Base-by-base conservation (phyloP, 1,140 invertebrate species). In the Aphidius ervi region DNA sequence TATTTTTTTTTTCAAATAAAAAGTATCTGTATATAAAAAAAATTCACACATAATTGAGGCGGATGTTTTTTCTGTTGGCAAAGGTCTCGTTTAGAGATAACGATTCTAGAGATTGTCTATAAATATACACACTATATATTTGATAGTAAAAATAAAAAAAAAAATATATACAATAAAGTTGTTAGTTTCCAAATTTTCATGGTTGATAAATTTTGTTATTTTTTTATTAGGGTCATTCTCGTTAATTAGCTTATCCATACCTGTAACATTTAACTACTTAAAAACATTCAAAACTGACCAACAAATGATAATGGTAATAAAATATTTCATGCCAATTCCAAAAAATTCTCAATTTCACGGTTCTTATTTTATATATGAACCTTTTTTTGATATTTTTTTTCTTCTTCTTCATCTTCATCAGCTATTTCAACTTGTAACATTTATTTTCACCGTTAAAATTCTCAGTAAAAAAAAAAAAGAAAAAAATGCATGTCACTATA, bases 141-240 rank as follows among this genome's bases (percentile, higher is more conserved):
- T 0, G 4, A 31, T 31, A 31, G 23, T 31, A 31, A 31, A 31
- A 31, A 31, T 31, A 31, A 31, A 31, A 31, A 31, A 8, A 43
- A 43, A 43, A n/a, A n/a, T 43, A 10, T 7, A 43, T 7, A 43
- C 7, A 43, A 43, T 10, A 43, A 43, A 8, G 2, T 10, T 10
- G 2, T 7, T 10, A 5, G 7, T 10, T 16, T 20, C 6, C 8
- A n/a, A 20, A 48, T n/a, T n/a, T 54, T 54, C 52, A 54, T 41
- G 52, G 52, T 54, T 54, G 37, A 40, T 54, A 40, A 54, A 54
- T 41, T 41, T 41, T 41, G 42, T 43, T 7, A 41, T 41, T 49
- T 49, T 54, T 54, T 54, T 54, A 54, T 54, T 54, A 42, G 52
- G 52, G 52, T 54, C 52, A 9, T 37, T 54, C 52, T 54, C 42